Evolutionary conservation across 2,113 vertebrate genomes (phyloP).

Genomic region (Percopsis transmontana): DNA sequence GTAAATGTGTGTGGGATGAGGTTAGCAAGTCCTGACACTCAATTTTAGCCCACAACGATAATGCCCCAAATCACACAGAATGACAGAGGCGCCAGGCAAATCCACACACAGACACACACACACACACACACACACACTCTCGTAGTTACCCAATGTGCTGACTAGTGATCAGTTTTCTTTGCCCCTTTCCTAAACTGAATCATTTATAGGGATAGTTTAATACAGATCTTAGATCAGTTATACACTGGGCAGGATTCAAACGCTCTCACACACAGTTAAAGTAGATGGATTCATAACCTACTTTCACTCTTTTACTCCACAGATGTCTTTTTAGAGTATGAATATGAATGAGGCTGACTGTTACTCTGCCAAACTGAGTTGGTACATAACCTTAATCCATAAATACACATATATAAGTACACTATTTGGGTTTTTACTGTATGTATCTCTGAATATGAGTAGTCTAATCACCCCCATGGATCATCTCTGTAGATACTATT

Average conservation of each 20-base stretch:
- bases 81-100: constrained; percentile 42
- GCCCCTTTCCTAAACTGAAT: not conserved
- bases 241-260: not conserved
- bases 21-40: constrained; percentile 43
- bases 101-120: constrained; percentile 17
- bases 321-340: not conserved
- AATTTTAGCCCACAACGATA: constrained; percentile 36
- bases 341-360: not conserved
- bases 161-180: not conserved
- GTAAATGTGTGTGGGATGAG: constrained; percentile 39
- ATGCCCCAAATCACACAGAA: constrained; percentile 38
- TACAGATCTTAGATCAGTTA: not conserved
- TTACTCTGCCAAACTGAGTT: not conserved
- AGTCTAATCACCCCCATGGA: too few relatives aligned
- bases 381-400: not conserved
- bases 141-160: not conserved
- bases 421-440: too few relatives aligned
- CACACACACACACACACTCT: constrained; percentile 16
- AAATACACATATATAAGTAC: not conserved
- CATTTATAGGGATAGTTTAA: not conserved
- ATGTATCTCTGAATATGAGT: too few relatives aligned
- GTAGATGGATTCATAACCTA: not conserved
- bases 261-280: not conserved
- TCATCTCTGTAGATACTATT: not conserved
- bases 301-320: not conserved